Evolutionary conservation across 35 echinoderm and acorn worm genomes (phyloP), one percentile per base, ranked within the genome.

Genomic region (Apostichopus japonicus): DNA sequence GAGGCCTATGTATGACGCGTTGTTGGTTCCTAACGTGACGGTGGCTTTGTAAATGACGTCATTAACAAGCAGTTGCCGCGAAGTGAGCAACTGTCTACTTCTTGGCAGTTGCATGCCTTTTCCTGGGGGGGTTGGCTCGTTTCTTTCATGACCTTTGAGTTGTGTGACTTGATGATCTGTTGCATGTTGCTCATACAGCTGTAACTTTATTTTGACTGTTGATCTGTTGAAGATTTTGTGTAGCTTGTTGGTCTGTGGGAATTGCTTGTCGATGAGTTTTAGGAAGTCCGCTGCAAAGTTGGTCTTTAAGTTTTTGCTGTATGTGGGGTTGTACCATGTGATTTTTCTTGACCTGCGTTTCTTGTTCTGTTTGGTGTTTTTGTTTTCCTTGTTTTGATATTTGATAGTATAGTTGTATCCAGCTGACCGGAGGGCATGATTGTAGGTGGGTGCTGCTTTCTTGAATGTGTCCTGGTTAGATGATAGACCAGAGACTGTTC

Each of bases 261-360:
- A 94, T 55, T 90, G 86, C 25, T 65, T 79, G 22, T 90, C 77
- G 8, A 94, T 33, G 15, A 90, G 54, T n/a, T 17, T 67, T 1
- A 94, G 90, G 24, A 94, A 94, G 57, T 70, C 77, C 52, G 54
- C 57, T 8, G 89, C 93, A 67, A 94, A 54, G 72, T 94, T 94
- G 3, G 90, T 94, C 5, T 17, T 1, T 0, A 91, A 79, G 19
- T 87, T 33, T 21, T 59, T 94, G 56, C 59, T 86, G 55, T 24
- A 94, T 11, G 90, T 90, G 2, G 93, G 93, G 70, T 94, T 94
- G 55, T 55, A 94, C 93, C 93, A 94, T 9, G 44, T 92, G 33
- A 94, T 84, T 6, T 92, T 73, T 53, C 93, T 56, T 84, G 4
- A 17, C 3, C 78, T 61, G 22, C 27, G 27, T 33, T 33, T 33